Evolutionary conservation across 2,888 invertebrate species (phyloP).

Genomic region (Parthenolecanium corni): DNA sequence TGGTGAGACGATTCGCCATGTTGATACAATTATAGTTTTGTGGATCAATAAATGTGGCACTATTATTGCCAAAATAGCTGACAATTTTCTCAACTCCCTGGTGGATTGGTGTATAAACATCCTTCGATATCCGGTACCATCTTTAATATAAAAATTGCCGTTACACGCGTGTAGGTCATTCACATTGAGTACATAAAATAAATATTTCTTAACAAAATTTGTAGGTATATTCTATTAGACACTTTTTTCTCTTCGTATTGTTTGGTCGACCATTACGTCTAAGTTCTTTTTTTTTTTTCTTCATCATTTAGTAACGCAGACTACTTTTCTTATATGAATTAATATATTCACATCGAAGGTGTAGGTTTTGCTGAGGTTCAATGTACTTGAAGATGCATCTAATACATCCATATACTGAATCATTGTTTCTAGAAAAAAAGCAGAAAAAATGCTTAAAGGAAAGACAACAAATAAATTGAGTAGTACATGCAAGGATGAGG

Average conservation of each 20-base stretch:
- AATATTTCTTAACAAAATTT: conserved; percentile 4
- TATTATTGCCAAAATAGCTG: no score
- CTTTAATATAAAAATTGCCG: neutral
- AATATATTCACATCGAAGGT: neutral
- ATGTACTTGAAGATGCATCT: neutral
- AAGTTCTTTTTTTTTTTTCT: neutral
- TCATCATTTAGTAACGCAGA: neutral
- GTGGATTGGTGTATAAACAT: neutral
- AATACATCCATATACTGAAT: neutral
- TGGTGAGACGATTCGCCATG: no score
- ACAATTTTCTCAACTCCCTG: no score
- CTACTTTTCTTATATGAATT: no score
- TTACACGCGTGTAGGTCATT: conserved; percentile 12
- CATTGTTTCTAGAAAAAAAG: neutral
- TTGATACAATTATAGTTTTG: no score
- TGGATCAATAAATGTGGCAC: no score
- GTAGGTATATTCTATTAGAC: neutral
- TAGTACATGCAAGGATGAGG: no score
- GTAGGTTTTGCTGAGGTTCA: neutral
- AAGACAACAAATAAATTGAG: neutral
- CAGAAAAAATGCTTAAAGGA: conserved; percentile 2
- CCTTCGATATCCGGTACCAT: neutral
- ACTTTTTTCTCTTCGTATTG: no score
- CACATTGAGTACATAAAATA: neutral
- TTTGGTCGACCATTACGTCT: neutral